Base-by-base conservation (phyloP, 2,113 vertebrate genomes). In the Cranoglanis bouderius region DNA sequence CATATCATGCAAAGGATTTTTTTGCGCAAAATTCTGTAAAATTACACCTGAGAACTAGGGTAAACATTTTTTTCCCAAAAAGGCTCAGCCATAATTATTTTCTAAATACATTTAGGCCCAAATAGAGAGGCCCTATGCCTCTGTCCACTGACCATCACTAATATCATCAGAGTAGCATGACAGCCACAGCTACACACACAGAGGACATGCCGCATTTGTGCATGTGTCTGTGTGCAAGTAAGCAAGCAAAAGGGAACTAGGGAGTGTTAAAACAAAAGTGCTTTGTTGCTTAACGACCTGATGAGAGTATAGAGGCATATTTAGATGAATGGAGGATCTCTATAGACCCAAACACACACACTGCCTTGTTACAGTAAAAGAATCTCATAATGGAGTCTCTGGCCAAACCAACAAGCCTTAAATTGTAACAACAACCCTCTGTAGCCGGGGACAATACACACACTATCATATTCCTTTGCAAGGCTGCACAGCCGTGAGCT, bases 241-340 rank as follows among this genome's bases (percentile, higher is more conserved):
- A 78, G 67, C 21, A 70, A 85, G 49, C 55, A 1, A 86, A 32
- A 85, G 74, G 75, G 74, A 91, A 61, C 63, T 67, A 83, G 75
- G 74, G 83, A 49, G 43, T 83, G 67, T 89, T 72, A 82, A 88
- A 89, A 90, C 89, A 87, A 89, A 89, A 89, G 74, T 26, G 59
- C 89, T 91, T 88, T 91, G 88, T 90, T 87, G 63, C 85, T 88
- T 89, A 90, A 91, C 87, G 65, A 88, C 57, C 87, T 83, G 84
- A 85, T 89, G 59, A 90, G 63, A 88, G 61, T 53, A 46, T 40
- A 65, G 29, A 10, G 70, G 57, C 77, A 90, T 84, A 82, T 67
- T 49, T 18, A 87, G 67, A 72, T 53, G 67, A 87, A 88, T 86
- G 38, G 24, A 55, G 59, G 83, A 32, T n/a, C 21, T 67, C 83